phyloP scores from a whole-genome alignment of 2,797 vertebrate genomes.

The Nyctibius grandis region DNA sequence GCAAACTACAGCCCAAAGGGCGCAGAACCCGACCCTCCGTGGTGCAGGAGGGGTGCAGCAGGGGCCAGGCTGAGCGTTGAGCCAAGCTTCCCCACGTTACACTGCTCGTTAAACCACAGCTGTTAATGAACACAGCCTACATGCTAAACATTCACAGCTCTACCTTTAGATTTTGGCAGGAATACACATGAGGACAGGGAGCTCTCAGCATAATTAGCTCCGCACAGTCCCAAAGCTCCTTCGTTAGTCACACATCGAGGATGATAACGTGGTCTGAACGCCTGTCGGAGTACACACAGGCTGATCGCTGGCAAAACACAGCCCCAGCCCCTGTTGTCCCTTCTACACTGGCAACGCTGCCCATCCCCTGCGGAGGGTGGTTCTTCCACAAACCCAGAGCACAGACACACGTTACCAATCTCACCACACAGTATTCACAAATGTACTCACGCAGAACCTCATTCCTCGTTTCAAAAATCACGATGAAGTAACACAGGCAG shows the following conservation, averaged over 20 bases:
- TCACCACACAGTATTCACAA: neutral
- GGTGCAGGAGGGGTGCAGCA: neutral
- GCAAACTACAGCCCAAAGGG: neutral
- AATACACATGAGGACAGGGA: neutral
- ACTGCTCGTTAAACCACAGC: neutral
- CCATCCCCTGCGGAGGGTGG: neutral
- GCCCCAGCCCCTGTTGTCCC: neutral
- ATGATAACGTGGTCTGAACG: neutral
- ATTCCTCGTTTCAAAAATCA: neutral
- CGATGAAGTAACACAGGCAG: neutral
- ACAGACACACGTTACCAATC: neutral
- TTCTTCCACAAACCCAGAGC: neutral
- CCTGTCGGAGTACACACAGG: neutral
- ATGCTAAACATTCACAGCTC: neutral
- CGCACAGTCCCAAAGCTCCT: neutral
- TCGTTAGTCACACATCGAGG: neutral
- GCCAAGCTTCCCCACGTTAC: neutral
- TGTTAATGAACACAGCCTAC: neutral
- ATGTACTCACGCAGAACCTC: neutral
- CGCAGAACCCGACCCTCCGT: rapidly evolving
- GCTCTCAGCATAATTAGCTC: neutral
- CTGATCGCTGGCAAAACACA: neutral
- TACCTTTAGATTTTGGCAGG: neutral
- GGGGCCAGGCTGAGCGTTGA: rapidly evolving
- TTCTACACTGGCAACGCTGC: neutral